These are phyloP conservation scores for Cheirogaleus medius DNA, from an alignment of 2,113 vertebrate genomes.

Conservation along the genomic window DNA sequence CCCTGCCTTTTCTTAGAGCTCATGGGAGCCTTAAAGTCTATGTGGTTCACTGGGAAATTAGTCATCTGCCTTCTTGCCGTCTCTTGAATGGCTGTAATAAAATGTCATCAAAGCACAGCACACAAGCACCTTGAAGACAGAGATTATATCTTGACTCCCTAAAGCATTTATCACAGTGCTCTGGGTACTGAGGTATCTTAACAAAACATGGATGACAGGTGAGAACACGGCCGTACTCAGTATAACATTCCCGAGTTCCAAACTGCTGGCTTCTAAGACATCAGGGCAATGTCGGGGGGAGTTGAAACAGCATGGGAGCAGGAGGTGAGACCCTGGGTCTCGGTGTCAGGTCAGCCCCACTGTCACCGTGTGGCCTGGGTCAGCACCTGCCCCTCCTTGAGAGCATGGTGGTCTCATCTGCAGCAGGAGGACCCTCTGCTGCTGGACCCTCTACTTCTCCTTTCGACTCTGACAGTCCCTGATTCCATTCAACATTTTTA, in stretches of 20 bases:
- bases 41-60: background rate
- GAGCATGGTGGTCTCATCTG: background rate
- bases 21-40: background rate
- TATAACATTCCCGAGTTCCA: background rate
- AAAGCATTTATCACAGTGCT: background rate
- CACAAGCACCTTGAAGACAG: background rate
- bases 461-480: background rate
- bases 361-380: background rate
- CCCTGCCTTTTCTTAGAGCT: background rate
- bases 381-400: background rate
- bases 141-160: background rate
- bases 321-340: background rate
- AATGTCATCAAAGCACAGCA: conserved; percentile 3
- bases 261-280: background rate
- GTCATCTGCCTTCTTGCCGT: background rate
- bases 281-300: background rate
- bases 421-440: background rate
- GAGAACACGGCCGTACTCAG: background rate
- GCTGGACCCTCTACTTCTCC: no score
- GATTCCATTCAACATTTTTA: background rate
- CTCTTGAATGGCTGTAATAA: background rate
- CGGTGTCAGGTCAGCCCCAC: background rate
- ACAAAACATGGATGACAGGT: background rate
- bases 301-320: background rate
- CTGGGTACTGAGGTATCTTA: background rate